Base-by-base conservation (phyloP, 2,797 vertebrate species). In the Brachyalestes nurse region DNA sequence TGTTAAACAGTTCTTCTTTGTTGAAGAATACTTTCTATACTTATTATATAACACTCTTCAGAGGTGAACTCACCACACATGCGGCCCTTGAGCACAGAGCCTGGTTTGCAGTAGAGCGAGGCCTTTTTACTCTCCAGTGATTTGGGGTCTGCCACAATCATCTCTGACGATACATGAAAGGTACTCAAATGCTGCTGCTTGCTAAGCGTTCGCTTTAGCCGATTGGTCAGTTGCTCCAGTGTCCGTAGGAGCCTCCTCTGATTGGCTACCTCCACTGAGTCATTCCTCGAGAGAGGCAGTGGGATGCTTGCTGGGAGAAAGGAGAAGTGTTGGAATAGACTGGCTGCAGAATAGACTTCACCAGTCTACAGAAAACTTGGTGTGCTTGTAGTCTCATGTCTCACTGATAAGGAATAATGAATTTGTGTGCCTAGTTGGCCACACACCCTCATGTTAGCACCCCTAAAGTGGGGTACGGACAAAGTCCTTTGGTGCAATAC, bases 231-330 rank as follows among this genome's bases (percentile, higher is more conserved):
- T 0, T 89, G 96, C 90, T 99, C 98, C 85, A 99, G 88, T 0
- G 96, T 97, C 78, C 94, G 94, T 86, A 99, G 93, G 58, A 99
- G 97, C 34, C 97, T 93, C 66, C 90, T 95, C 89, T 99, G 98
- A 93, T 98, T 99, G 91, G 95, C 95, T 81, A 94, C 91, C 89
- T 99, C 98, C 61, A 96, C 6, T 0, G 97, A 97, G 93, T 99
- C 97, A 58, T 99, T 99, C 90, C 97, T 95, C 90, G 95, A 96
- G 87, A 94, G 85, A 7, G 97, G 97, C 88, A 98, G 91, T 42
- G 97, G 97, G 93, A 99, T 95, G 88, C 96, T 98, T 94, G 97
- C 97, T 99, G 93, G 92, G 94, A 94, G 91, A 92, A 93, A 82
- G 90, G 85, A 87, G 72, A 77, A 34, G 79, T 83, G 78, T 83